Base-by-base conservation (phyloP, 2,113 vertebrate species). In the Gallinago jamesoni region DNA sequence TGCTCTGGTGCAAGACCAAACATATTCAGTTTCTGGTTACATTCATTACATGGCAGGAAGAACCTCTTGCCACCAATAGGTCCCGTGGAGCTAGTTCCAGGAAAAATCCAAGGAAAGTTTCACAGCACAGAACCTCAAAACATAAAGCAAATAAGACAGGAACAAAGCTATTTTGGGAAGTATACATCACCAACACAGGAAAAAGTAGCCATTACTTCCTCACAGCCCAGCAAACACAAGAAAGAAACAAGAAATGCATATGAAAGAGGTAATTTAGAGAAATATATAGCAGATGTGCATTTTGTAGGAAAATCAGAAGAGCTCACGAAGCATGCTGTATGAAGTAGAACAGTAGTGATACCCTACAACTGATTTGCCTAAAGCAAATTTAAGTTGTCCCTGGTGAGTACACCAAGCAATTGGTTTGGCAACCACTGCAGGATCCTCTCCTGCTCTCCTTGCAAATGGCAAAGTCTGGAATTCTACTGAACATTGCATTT, bases 1-100 rank as follows among this genome's bases (percentile, higher is more conserved):
- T 67, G 56, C 43, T 47, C 28, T 76, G 39, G 24, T 76, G 55
- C 72, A 48, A 60, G 35, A 57, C 72, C 90, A 87, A 64, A 56
- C 20, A 25, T 3, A 84, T 27, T 60, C 48, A 69, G 25, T 39
- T 56, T n/a, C 53, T 11, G 31, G 24, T 41, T 50, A 18, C 25
- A 41, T 14, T 24, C 15, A 17, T 22, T 27, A 14, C 53, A 22
- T 0, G 10, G 30, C 53, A 84, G 50, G 62, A 66, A 59, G 27
- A 66, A 31, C 3, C 22, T 33, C 33, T 63, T 24, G 7, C 47
- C 62, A 75, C 48, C 13, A 11, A 47, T 19, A 55, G 17, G 14
- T 57, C 14, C 7, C 0, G 0, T 7, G 24, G 73, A 91, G 50
- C 11, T 64, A 37, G 5, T 24, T 15, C 33, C 21, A 69, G 15